Evolutionary conservation across 2,797 vertebrate genomes (phyloP).

Genomic region (Gymnothorax javanicus): DNA sequence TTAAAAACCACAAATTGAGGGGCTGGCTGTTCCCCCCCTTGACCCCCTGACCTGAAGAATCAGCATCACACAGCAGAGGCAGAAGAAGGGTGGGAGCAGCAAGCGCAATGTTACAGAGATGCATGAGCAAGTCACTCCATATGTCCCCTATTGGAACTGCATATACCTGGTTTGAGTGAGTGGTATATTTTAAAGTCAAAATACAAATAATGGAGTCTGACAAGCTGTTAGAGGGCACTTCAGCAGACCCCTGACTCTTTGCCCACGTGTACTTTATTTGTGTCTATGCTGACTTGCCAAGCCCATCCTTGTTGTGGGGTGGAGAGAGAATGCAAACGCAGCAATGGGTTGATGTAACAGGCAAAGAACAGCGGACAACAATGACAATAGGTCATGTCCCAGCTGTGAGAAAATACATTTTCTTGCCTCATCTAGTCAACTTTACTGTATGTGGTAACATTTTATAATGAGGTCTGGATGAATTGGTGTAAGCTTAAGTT

Average conservation of each 20-base stretch:
- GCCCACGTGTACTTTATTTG: conserved; percentile 44
- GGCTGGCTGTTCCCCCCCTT: background rate
- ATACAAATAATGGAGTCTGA: conserved; percentile 52
- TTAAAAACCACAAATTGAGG: background rate
- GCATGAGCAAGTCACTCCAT: background rate
- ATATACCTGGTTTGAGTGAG: background rate
- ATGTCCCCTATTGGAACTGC: too few species aligned
- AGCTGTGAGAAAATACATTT: too few species aligned
- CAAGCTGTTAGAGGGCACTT: conserved; percentile 37
- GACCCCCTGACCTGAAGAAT: background rate
- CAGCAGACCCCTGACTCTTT: conserved; percentile 50
- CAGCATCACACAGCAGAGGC: background rate
- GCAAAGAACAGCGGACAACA: background rate
- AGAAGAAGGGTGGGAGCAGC: background rate
- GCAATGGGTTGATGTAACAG: conserved; percentile 25
- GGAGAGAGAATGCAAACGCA: conserved; percentile 20
- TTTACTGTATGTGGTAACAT: too few species aligned
- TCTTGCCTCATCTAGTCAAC: too few species aligned
- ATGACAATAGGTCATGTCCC: conserved; percentile 7
- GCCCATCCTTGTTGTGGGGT: background rate
- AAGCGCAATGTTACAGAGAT: background rate
- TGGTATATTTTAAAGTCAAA: conserved; percentile 33
- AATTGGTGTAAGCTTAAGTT: too few species aligned
- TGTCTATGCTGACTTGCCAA: background rate
- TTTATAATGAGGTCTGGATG: background rate